Base-by-base conservation (phyloP, 2,888 invertebrate species). In the Drosophila tripunctata region DNA sequence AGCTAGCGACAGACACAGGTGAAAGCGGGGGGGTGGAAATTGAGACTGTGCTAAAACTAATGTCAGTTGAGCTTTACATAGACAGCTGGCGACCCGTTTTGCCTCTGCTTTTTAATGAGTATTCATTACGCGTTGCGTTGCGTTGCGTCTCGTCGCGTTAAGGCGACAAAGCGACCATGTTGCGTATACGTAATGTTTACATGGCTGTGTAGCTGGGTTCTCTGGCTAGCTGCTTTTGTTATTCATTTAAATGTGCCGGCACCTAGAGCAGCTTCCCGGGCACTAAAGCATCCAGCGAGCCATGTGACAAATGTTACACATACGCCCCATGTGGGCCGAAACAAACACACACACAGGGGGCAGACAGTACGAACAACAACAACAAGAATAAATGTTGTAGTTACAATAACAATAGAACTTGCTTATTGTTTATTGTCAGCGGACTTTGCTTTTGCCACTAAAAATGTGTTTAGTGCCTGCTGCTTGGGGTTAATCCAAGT, bases 41-140 rank as follows among this genome's bases (percentile, higher is more conserved):
- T 10, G 17, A 10, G 10, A 24, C 40, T 17, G 33, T 17, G 19
- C 38, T 45, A 33, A 56, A 63, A 52, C 57, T 41, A 54, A 69
- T 36, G 38, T 50, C 47, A 45, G 63, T 43, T 69, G 14, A 36
- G 62, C 52, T 57, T 51, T 33, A 33, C 55, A 72, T 47, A 24
- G 36, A 33, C 58, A 22, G 35, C 71, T 52, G 44, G 40, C 55
- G 41, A 51, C 43, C 48, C 50, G 44, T 22, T 63, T n/a, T 52
- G 19, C 35, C 19, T 45, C 38, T 47, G 54, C 15, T 67, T 85
- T 85, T 78, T 82, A 80, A 80, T 85, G 80, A 80, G 86, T 79
- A 82, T 75, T 77, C 69, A 77, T 77, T 66, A 66, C 64, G 54
- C 55, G 47, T 50, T 33, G 56, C 67, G 41, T 35, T 61, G 51